Evolutionary conservation across 1,140 invertebrate species (phyloP), one percentile per base, ranked within the genome.

Genomic region (Cotesia glomerata): DNA sequence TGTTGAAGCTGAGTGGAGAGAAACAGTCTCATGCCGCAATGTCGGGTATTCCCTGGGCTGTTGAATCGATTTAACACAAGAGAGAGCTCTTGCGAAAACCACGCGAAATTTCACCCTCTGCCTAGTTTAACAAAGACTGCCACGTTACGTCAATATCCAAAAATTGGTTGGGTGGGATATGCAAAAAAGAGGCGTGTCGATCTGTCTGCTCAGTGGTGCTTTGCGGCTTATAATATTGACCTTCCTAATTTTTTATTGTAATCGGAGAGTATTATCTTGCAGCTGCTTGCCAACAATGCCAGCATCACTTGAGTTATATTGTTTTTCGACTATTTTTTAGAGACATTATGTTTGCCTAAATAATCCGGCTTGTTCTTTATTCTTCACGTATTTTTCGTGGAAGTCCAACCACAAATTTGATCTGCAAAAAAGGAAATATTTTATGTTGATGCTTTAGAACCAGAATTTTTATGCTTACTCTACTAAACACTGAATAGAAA

Each of bases 41-140:
- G 18, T 35, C 18, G 49, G 62, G 61, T 67, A 75, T 69, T 49
- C 45, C 45, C 45, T 49, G 14, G 61, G 56, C 63, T 65, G 61
- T 68, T 69, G 71, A 77, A 80, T 82, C 79, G 79, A 82, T 78
- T 77, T 73, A 73, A 64, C 56, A 65, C 75, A 62, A 61, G 71
- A 72, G 71, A 69, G 73, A 65, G 49, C 13, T 64, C 58, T 36
- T 58, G 61, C 72, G 70, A 74, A 75, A 76, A 76, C 71, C 74
- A 68, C 56, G 54, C 8, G 67, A 67, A 67, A 75, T 74, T 72
- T 72, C 73, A 78, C 75, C 76, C 74, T 71, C 59, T 45, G 59
- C 58, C 61, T 54, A 56, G 54, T 59, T 64, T 69, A 75, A 72
- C 62, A 54, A 49, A 67, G 32, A 34, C 67, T 71, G 32, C 59